Evolutionary conservation across 2,888 invertebrate genomes (phyloP), one percentile per base, ranked within the genome.

Genomic region (Pseudanteris insignis): DNA sequence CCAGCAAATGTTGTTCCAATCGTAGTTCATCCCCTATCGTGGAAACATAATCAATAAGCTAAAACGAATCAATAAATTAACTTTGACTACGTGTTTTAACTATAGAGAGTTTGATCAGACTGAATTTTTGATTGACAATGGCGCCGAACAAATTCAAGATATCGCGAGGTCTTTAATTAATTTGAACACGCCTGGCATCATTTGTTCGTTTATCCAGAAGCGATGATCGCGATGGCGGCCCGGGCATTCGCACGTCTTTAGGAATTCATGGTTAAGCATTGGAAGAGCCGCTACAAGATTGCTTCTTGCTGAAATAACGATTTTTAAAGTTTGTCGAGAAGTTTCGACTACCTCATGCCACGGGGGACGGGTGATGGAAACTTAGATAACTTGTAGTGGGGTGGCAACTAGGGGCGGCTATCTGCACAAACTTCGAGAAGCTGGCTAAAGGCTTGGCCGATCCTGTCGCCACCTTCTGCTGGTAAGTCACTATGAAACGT

Each of bases 321-420:
- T 77, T 77, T 75, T 75, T 75, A 74, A 76, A 77, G 69, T 75
- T 77, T 75, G 68, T 68, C 67, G 66, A 69, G 68, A 68, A 74
- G 71, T 70, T 74, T 69, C 69, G 69, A 67, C 64, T 68, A 63
- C 65, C 65, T 67, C 66, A 59, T 62, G 57, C 66, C 13, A 18
- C 0, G 26, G 24, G 33, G 40, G 36, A n/a, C 30, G 30, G 41
- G 32, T 65, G 64, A 64, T 67, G 65, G 70, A 67, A 73, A 76
- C 72, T 76, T 76, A 66, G 69, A 60, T 68, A 77, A 76, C 71
- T 76, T 74, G 68, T 63, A 68, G 66, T 66, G 69, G 67, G 71
- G 65, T 63, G 51, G 41, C 24, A 34, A 11, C 33, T 32, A 51
- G 47, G 57, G 47, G 57, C 40, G 62, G 62, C 57, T 47, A 43